Conservation (phyloP, 2,113 vertebrate species). For the Equus quagga region DNA sequence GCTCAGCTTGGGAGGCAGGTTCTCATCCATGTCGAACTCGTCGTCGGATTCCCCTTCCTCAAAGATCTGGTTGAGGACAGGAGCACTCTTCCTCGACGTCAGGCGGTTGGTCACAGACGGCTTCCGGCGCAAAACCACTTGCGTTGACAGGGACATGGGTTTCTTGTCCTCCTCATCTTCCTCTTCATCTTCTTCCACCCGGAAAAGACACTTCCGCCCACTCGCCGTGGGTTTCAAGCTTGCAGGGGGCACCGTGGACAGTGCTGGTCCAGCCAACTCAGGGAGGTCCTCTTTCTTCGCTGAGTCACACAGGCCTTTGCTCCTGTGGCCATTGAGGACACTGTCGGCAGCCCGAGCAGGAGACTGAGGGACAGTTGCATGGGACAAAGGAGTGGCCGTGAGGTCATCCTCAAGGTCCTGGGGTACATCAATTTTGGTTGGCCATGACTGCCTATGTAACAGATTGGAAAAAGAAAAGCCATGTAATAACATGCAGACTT, state of each 20-base stretch:
- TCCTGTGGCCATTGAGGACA: constrained; percentile 95
- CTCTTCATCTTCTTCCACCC: constrained; percentile 97
- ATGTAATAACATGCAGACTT: background rate
- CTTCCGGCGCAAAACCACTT: constrained; percentile 96
- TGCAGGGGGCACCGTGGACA: constrained; percentile 73
- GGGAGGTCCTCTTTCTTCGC: constrained; percentile 91
- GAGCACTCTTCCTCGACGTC: constrained; percentile 96
- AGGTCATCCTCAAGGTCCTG: constrained; percentile 98
- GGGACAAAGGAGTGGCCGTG: constrained; percentile 94
- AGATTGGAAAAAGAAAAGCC: background rate
- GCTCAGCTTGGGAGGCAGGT: constrained; percentile 96
- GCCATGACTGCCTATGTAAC: constrained; percentile 95
- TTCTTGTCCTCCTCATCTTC: constrained; percentile 97
- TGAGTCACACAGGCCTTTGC: constrained; percentile 92
- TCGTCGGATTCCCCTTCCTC: constrained; percentile 98
- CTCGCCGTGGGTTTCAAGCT: constrained; percentile 88
- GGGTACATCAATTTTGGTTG: constrained; percentile 95
- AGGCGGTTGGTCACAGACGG: constrained; percentile 97
- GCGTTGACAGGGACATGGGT: constrained; percentile 90
- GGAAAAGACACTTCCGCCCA: constrained; percentile 94
- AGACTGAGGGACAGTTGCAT: constrained; percentile 92
- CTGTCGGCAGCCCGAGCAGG: constrained; percentile 94
- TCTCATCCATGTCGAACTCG: constrained; percentile 96
- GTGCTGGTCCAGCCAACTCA: constrained; percentile 85
- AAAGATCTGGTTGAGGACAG: constrained; percentile 98